Base-by-base conservation (phyloP, 1,140 invertebrate species). In the Pseudobourletiella spinata region DNA sequence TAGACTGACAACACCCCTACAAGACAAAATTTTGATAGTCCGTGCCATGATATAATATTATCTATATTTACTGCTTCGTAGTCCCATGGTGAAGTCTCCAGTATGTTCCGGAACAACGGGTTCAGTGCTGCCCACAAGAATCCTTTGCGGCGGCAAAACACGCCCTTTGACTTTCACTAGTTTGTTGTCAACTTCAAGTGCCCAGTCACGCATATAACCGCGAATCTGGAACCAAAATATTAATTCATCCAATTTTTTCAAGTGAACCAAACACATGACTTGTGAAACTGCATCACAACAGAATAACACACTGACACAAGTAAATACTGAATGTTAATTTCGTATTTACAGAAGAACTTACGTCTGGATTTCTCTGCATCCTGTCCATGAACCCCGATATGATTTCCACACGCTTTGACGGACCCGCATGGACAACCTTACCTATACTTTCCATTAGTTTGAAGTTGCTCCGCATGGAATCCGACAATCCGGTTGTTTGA, bases 391-490 rank as follows among this genome's bases (percentile, higher is more conserved):
- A 74, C 4, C 51, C 55, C 0, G 15, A 25, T n/a, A 73, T 46
- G 1, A 35, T 43, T 14, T 51, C 15, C n/a, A 73, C 69, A 16
- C 73, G 57, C 39, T 75, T 71, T 8, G 70, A 70, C 14, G 79
- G 79, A 4, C 71, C 72, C 1, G 79, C 72, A 16, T 76, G 62
- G 1, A 76, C 76, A 51, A 76, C 73, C 1, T 50, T 51, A 18
- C 59, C 63, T 6, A 75, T 28, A 25, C 64, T 69, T 51, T 65
- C 60, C 73, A 75, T 75, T 2, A 74, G 59, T 22, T 50, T 43
- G 48, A 69, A 70, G 58, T 75, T 63, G 2, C 24, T 48, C 15
- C 71, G 56, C 67, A 73, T 72, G 15, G 43, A 28, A 3, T 74
- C 71, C 11, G 68, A 69, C 1, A 76, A 52, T 32, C 76, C 76